phyloP scores from a whole-genome alignment of 2,113 vertebrate genomes.

The Halichoeres trimaculatus region DNA sequence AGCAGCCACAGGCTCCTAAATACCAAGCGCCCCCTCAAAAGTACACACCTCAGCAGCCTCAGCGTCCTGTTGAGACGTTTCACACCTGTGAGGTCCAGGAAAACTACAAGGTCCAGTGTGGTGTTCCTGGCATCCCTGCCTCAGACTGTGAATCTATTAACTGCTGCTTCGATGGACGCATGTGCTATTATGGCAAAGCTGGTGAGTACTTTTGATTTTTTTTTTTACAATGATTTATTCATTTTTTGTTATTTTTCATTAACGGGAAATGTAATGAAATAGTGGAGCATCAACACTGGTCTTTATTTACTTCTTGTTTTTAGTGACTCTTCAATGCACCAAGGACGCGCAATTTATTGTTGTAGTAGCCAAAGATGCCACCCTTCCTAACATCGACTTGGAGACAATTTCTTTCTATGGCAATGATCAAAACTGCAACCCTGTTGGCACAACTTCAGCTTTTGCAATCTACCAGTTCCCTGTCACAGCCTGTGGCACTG shows the following conservation, averaged over 20 bases:
- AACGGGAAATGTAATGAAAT: background rate
- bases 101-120: slow-evolving; percentile 45
- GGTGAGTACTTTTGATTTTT: slow-evolving; percentile 45
- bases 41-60: background rate
- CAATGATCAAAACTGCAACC: slow-evolving; percentile 17
- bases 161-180: slow-evolving; percentile 67
- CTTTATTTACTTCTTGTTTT: slow-evolving; percentile 7
- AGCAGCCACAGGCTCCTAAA: background rate
- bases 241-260: background rate
- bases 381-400: slow-evolving; percentile 64
- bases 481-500: slow-evolving; percentile 69
- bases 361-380: slow-evolving; percentile 70
- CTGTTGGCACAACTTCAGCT: slow-evolving; percentile 48
- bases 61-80: background rate
- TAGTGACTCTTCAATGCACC: slow-evolving; percentile 80
- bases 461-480: slow-evolving; percentile 77
- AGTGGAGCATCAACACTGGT: background rate
- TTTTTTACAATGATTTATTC: background rate
- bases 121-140: background rate
- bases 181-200: slow-evolving; percentile 68
- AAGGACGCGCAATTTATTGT: slow-evolving; percentile 72
- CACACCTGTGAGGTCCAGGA: slow-evolving; percentile 56
- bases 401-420: slow-evolving; percentile 47
- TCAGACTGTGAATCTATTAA: slow-evolving; percentile 20
- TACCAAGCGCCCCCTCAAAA: too few relatives aligned